Evolutionary conservation across 2,888 invertebrate species (phyloP), one percentile per base, ranked within the genome.

Genomic region (Pammene aurita): DNA sequence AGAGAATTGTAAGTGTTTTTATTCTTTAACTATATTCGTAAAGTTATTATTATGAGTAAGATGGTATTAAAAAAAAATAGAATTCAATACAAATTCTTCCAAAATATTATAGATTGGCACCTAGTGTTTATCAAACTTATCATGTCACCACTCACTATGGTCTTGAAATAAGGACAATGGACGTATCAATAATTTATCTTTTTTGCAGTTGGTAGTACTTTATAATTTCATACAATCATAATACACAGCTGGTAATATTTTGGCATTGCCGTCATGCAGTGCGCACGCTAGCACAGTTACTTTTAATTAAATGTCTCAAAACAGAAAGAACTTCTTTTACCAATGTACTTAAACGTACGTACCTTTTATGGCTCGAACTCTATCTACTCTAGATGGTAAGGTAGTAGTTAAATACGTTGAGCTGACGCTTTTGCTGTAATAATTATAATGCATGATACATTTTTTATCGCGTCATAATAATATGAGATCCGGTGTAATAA

Each of bases 401-500:
- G 68, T 71, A 72, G 71, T 68, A 56, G 64, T 72, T 71, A 70
- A 67, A 71, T 11, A 55, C 52, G 58, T 14, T 50, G 26, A 41
- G 26, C 46, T 35, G 56, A 64, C 63, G 68, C 62, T 60, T 64
- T 55, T 56, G 66, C 68, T 38, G 70, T 63, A 71, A 71, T 70
- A 70, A 73, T 74, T 74, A 71, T 63, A 67, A 64, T 34, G 34
- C 56, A 26, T 38, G 35, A 35, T 46, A 35, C 52, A 72, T 54
- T 72, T 67, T 73, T 74, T 74, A 73, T 71, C 68, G 55, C 62
- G 62, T 70, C 72, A 72, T 71, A 75, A 71, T 72, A 72, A 72
- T 56, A 75, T 70, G 75, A 73, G 73, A 74, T 74, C 73, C 73
- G 74, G 68, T 71, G 64, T 74, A 73, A 76, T 77, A 77, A 73